Conservation (phyloP, 2,888 invertebrate genomes). For the Sicus ferrugineus region DNA sequence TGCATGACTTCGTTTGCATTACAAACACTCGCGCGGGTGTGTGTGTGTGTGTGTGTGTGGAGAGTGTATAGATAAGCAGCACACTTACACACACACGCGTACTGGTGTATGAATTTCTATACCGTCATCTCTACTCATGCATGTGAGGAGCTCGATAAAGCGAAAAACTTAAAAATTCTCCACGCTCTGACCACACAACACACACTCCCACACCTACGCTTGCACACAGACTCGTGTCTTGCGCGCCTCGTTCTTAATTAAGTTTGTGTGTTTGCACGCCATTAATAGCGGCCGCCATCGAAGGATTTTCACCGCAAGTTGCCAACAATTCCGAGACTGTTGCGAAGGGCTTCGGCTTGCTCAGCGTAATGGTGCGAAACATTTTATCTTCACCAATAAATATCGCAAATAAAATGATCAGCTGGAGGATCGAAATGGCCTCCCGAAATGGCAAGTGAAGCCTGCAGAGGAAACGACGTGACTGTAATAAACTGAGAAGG, state of each 20-base stretch:
- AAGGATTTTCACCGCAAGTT: background rate
- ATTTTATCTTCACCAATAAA: no score
- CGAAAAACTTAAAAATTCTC: conserved; percentile 40
- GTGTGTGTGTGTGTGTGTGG: background rate
- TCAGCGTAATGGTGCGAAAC: no score
- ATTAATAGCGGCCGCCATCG: background rate
- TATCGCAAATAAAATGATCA: no score
- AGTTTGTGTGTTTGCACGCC: background rate
- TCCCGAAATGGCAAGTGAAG: no score
- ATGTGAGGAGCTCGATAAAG: conserved; percentile 33
- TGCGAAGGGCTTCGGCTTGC: no score
- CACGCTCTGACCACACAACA: conserved; percentile 37
- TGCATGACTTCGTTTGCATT: conserved; percentile 29
- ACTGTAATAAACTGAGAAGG: no score
- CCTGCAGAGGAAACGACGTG: no score
- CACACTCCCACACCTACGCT: background rate
- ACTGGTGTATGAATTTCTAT: background rate
- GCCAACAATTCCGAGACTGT: background rate
- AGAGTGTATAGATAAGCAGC: conserved; percentile 3
- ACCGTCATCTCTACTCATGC: background rate
- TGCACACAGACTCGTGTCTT: background rate
- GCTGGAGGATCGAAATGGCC: no score
- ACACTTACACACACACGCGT: conserved; percentile 4
- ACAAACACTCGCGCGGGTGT: background rate
- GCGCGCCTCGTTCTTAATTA: background rate